Evolutionary conservation across 2,113 vertebrate species (phyloP).

Genomic region (Prinia subflava): DNA sequence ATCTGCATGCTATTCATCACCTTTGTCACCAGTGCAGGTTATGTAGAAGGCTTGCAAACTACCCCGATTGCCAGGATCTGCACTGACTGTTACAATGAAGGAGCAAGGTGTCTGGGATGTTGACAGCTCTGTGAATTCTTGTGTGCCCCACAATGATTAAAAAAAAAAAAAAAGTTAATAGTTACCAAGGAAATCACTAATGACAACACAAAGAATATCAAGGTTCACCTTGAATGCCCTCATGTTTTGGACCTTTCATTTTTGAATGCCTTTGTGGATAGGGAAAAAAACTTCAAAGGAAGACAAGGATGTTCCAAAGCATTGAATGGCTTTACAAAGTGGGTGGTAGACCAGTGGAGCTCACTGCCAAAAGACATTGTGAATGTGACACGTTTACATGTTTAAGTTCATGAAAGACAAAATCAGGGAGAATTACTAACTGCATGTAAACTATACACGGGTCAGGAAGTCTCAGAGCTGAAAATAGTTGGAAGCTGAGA

Average conservation of each 20-base stretch:
- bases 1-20: background rate
- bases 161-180: background rate
- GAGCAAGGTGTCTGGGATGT: background rate
- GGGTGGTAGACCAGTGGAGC: background rate
- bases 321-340: slow-evolving; percentile 18
- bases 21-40: background rate
- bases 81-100: background rate
- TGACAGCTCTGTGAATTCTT: slow-evolving; percentile 26
- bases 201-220: background rate
- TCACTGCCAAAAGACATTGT: background rate
- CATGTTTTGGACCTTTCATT: background rate
- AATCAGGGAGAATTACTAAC: slow-evolving; percentile 16
- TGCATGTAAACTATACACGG: background rate
- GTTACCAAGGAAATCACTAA: background rate
- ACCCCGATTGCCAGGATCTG: background rate
- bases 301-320: background rate
- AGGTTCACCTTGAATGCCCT: background rate
- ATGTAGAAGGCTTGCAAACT: background rate
- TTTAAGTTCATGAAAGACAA: slow-evolving; percentile 32
- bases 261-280: background rate
- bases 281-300: background rate
- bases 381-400: background rate
- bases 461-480: slow-evolving; percentile 15
- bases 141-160: background rate
- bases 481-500: background rate